A percentile compares a stretch with the other conserved stretches of the same genome.
Evolutionary conservation across 1,140 invertebrate species (phyloP).

Genomic region (Drosophila equinoxialis): DNA sequence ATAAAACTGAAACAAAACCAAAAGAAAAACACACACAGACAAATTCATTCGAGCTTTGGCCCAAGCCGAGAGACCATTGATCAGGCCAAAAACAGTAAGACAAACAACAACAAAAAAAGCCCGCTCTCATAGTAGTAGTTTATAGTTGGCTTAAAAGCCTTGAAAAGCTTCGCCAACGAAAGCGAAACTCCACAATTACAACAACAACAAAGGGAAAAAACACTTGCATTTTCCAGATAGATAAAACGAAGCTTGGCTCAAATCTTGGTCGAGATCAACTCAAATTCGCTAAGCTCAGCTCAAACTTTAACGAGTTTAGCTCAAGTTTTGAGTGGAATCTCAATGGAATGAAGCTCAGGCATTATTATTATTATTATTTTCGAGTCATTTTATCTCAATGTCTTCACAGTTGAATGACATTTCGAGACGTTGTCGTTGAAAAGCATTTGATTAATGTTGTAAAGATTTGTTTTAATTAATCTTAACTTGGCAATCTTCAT

Average conservation of each 20-base stretch:
- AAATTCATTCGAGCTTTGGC: conserved; percentile 54
- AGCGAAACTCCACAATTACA: conserved; percentile 53
- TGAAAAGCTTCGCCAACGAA: conserved; percentile 72
- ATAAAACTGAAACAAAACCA: conserved; percentile 20
- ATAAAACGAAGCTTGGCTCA: conserved; percentile 38
- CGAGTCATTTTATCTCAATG: conserved; percentile 15
- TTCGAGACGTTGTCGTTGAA: conserved; percentile 59
- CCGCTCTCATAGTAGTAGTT: conserved; percentile 1
- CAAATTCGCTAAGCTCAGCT: not conserved
- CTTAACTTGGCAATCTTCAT: conserved; percentile 52
- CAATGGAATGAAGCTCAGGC: conserved; percentile 9
- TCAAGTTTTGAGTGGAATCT: conserved; percentile 52
- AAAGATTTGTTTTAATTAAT: conserved; percentile 69
- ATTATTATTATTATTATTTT: no score
- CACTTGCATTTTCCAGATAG: conserved; percentile 71
- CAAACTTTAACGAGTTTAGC: conserved; percentile 8
- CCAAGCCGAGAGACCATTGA: conserved; percentile 48
- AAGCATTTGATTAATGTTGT: conserved; percentile 70
- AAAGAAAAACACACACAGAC: conserved; percentile 24
- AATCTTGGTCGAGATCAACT: not conserved
- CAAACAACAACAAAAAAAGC: conserved; percentile 37
- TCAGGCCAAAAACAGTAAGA: conserved; percentile 36
- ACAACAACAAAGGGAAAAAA: conserved; percentile 54
- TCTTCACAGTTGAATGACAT: conserved; percentile 61
- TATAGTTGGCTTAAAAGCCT: conserved; percentile 48